These are phyloP conservation scores for Odontophorus gujanensis DNA, from an alignment of 2,113 vertebrate species.

Conservation along the genomic window DNA sequence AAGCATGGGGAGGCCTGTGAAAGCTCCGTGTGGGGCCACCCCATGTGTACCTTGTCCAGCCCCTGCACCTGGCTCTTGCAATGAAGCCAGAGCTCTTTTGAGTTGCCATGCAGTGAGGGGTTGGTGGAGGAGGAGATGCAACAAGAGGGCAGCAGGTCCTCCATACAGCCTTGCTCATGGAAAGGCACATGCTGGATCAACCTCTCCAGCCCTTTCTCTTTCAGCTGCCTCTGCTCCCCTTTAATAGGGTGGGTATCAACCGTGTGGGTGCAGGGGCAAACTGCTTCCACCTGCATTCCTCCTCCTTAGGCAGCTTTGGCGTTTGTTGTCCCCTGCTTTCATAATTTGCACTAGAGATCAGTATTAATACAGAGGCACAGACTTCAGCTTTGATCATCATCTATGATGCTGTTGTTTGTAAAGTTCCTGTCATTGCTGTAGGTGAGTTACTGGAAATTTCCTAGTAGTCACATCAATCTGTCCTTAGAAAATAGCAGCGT, in stretches of 20 bases:
- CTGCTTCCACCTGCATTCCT: not conserved
- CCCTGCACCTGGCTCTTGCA: not conserved
- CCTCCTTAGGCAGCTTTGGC: not conserved
- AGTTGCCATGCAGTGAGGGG: not conserved
- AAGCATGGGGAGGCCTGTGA: accelerated
- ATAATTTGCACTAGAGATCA: not conserved
- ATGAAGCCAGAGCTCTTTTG: not conserved
- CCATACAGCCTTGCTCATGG: accelerated
- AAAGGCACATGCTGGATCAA: not conserved
- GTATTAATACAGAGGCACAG: not conserved
- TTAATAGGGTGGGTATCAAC: not conserved
- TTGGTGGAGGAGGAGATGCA: not conserved
- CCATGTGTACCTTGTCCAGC: not conserved
- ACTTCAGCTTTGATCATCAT: not conserved
- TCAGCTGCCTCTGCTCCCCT: not conserved
- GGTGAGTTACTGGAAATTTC: not conserved
- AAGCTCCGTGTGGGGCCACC: accelerated
- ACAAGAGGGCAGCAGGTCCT: accelerated
- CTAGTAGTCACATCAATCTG: not conserved
- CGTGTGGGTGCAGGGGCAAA: accelerated
- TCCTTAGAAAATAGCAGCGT: not conserved
- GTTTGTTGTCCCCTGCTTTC: not conserved
- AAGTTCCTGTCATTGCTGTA: not conserved
- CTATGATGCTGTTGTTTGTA: not conserved
- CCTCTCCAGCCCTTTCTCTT: not conserved